Percentiles rank a stretch among this genome's conserved stretches.
Conservation (phyloP, 2,888 invertebrate genomes). For the Epinotia brunnichana region DNA sequence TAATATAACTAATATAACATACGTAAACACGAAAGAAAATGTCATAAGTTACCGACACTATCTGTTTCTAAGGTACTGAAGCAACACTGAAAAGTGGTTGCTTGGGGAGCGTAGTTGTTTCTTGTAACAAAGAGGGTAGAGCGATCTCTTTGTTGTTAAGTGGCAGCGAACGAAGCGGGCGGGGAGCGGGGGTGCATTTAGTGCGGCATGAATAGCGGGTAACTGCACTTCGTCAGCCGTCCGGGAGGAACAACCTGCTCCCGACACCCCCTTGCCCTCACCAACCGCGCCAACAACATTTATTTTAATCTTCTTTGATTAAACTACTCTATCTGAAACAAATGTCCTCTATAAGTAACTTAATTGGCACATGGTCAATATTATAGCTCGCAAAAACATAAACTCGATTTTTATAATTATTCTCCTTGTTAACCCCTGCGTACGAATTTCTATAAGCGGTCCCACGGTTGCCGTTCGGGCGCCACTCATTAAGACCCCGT, state of each 20-base stretch:
- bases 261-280: constrained; percentile 57
- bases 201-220: constrained; percentile 78
- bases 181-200: constrained; percentile 72
- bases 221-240: constrained; percentile 81
- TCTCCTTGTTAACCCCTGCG: constrained; percentile 47
- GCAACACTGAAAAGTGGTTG: constrained; percentile 73
- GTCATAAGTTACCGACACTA: constrained; percentile 52
- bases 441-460: constrained; percentile 42
- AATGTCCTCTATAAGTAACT: background rate
- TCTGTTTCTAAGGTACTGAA: constrained; percentile 65
- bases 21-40: constrained; percentile 37
- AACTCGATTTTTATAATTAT: constrained; percentile 32
- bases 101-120: constrained; percentile 72
- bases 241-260: constrained; percentile 78
- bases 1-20: background rate
- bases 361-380: background rate
- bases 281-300: constrained; percentile 20
- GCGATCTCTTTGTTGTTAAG: constrained; percentile 82
- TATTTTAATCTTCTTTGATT: constrained; percentile 20
- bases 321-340: background rate
- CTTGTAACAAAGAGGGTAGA: constrained; percentile 81
- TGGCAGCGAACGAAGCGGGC: constrained; percentile 66
- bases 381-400: constrained; percentile 15
- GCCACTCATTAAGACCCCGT: constrained; percentile 52
- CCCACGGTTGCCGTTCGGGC: constrained; percentile 50